A percentile compares a stretch with the other conserved stretches of the same genome.
These are phyloP conservation scores for Acanthis flammea DNA, from an alignment of 2,797 vertebrate genomes.

Conservation along the genomic window DNA sequence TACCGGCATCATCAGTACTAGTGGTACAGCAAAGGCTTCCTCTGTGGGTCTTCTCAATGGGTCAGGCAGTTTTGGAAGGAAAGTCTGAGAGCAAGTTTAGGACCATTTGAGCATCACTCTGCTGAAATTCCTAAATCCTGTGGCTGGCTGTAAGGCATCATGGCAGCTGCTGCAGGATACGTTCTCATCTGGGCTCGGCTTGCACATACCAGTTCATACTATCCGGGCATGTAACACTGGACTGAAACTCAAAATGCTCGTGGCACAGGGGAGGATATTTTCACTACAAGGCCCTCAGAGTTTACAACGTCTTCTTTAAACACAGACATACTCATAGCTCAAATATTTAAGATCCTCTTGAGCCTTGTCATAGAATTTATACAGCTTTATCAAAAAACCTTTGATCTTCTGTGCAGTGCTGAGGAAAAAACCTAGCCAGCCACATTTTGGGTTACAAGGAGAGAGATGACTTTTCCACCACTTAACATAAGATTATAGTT, in stretches of 20 bases:
- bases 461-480: not conserved
- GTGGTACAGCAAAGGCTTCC: not conserved
- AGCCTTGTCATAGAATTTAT: not conserved
- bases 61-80: not conserved
- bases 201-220: not conserved
- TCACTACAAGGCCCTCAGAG: not conserved
- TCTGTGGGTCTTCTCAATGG: not conserved
- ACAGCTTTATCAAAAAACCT: not conserved
- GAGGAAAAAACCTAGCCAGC: not conserved
- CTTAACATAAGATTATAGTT: not conserved
- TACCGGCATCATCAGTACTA: not conserved
- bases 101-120: accelerated
- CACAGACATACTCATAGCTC: not conserved
- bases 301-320: not conserved
- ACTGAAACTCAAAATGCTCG: not conserved
- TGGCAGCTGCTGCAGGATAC: not conserved
- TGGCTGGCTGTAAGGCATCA: not conserved
- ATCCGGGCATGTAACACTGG: not conserved
- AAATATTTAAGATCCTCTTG: not conserved
- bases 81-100: not conserved
- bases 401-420: not conserved
- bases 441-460: not conserved
- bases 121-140: not conserved
- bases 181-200: accelerated
- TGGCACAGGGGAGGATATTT: not conserved